Evolutionary conservation across 2,888 invertebrate genomes (phyloP), one percentile per base, ranked within the genome.

Genomic region (Apeira syringaria): DNA sequence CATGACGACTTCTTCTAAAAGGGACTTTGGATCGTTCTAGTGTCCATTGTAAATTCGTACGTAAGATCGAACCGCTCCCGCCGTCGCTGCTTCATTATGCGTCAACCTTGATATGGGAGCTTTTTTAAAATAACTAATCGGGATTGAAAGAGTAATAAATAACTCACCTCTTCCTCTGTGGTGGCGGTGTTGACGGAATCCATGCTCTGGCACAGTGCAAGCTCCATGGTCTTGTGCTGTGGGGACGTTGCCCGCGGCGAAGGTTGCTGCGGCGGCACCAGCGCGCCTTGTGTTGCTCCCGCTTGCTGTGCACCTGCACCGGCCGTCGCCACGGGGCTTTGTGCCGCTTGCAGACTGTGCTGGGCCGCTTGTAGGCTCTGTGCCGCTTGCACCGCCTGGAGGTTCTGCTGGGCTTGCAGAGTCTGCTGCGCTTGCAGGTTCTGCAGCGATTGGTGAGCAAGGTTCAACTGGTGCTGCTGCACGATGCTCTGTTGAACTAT

Each of bases 141-240:
- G 7, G 2, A 7, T 15, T 15, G 15, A 28, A 5, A 43, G 6
- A 24, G 11, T 8, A 27, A 15, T 15, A 10, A 24, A 22, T 5
- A n/a, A 58, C 95, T 92, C 74, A 98, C 98, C 98, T 98, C 98
- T 93, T 98, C 98, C 92, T 98, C 98, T 83, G 97, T 96, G 82
- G 96, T 96, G 78, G 95, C 94, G 68, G 97, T 97, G 91, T 98
- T 98, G 81, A 98, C 98, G 71, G 97, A 98, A 92, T 98, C 98
- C 97, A 98, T 98, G 92, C 97, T 98, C 91, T 98, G 98, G 82
- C 97, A 97, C 76, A 96, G 92, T 73, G 97, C 95, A 79, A 94
- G 92, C 76, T 90, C 90, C 90, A 90, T 90, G 68, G 65, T 87
- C 80, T 89, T 86, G 70, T 88, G 84, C 50, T 84, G 87, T 45